These are phyloP conservation scores for Lithobates pipiens DNA, from an alignment of 2,797 vertebrate species.

Conservation along the genomic window DNA sequence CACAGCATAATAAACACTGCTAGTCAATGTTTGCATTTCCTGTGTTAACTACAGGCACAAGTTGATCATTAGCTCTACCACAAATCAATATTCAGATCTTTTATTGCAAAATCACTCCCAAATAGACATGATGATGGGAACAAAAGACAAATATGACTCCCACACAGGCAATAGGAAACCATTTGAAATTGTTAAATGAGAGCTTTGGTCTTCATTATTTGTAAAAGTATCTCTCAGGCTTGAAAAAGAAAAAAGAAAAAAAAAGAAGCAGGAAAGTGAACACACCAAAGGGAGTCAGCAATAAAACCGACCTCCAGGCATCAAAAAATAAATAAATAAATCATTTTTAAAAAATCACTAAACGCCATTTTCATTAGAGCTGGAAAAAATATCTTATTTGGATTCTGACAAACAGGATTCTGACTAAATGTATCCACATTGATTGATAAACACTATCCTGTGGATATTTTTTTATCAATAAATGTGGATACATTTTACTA, in stretches of 20 bases:
- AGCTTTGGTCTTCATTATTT: neutral
- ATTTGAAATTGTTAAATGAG: slow-evolving; percentile 2
- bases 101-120: slow-evolving; percentile 51
- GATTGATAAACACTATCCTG: too few species aligned
- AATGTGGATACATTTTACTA: too few species aligned
- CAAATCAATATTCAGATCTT: slow-evolving; percentile 56
- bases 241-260: neutral
- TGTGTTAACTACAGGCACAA: slow-evolving; percentile 47
- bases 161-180: slow-evolving; percentile 16
- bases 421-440: too few species aligned
- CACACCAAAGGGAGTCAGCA: neutral
- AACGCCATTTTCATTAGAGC: neutral
- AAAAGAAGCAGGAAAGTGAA: neutral
- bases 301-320: neutral
- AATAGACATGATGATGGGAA: slow-evolving; percentile 33
- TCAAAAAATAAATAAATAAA: neutral
- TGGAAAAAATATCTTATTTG: neutral
- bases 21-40: slow-evolving; percentile 56
- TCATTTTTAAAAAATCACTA: neutral
- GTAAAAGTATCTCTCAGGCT: neutral
- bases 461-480: too few species aligned
- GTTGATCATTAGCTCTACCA: slow-evolving; percentile 56
- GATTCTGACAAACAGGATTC: too few species aligned
- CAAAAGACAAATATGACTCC: slow-evolving; percentile 16
- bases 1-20: slow-evolving; percentile 33